These are phyloP conservation scores for Polypedilum pembai DNA, from an alignment of 1,140 invertebrate genomes.

Conservation along the genomic window DNA sequence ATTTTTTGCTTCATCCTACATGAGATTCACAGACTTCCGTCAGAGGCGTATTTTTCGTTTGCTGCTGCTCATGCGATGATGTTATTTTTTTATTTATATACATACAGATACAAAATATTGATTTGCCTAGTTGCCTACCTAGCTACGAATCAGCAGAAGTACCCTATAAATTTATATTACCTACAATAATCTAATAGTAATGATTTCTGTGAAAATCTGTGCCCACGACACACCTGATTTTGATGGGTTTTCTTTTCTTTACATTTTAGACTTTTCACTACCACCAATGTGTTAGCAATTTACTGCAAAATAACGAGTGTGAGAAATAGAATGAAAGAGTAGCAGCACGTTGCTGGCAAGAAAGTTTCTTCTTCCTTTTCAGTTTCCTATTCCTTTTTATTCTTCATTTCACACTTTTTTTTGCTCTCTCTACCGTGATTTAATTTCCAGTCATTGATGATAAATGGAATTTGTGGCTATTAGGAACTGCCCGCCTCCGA, in stretches of 20 bases:
- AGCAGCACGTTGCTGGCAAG: background rate
- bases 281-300: too few species aligned
- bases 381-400: background rate
- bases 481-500: background rate
- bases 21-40: background rate
- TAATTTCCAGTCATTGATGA: conserved; percentile 25
- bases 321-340: background rate
- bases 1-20: conserved; percentile 5
- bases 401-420: background rate
- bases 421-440: conserved; percentile 7
- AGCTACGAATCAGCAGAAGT: background rate
- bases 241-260: conserved; percentile 11
- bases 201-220: background rate
- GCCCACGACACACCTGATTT: conserved; percentile 15
- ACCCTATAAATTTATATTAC: conserved; percentile 13
- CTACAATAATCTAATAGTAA: conserved; percentile 13
- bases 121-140: background rate
- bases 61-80: background rate
- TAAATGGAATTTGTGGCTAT: conserved; percentile 12
- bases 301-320: background rate
- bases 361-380: background rate
- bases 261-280: background rate
- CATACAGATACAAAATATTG: background rate
- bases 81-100: background rate
- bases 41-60: background rate